These are phyloP conservation scores for Polia nebulosa DNA, from an alignment of 2,888 invertebrate genomes.

Conservation along the genomic window DNA sequence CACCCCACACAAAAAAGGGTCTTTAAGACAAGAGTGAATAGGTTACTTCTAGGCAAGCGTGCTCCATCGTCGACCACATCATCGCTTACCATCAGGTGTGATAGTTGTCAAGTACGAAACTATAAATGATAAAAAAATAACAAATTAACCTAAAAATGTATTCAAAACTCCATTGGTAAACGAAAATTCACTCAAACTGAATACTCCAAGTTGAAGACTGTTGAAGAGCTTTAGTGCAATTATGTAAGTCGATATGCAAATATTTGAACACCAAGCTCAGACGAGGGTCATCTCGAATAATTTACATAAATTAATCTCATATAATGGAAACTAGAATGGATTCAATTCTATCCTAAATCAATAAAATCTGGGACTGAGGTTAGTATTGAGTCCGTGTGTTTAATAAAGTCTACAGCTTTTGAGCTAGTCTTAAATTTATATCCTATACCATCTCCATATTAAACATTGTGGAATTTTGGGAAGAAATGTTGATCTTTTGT, in stretches of 20 bases:
- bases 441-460: not conserved
- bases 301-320: constrained; percentile 12
- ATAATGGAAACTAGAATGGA: not conserved
- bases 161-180: not conserved
- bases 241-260: constrained; percentile 17
- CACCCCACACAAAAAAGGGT: too few species aligned
- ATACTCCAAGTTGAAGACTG: too few species aligned
- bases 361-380: not conserved
- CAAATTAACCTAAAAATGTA: not conserved
- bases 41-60: too few species aligned
- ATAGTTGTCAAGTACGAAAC: too few species aligned
- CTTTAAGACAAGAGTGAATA: too few species aligned
- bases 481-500: too few species aligned
- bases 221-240: constrained; percentile 10
- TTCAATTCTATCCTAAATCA: constrained; percentile 6
- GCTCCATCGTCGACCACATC: too few species aligned
- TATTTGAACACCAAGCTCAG: constrained; percentile 7
- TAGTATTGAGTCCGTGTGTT: not conserved
- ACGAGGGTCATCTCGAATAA: constrained; percentile 2
- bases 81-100: too few species aligned
- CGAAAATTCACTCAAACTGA: not conserved
- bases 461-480: too few species aligned
- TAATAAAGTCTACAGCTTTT: not conserved
- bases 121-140: too few species aligned
- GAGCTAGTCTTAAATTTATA: not conserved